A percentile compares a stretch with the other conserved stretches of the same genome.
These are phyloP conservation scores for Leptinotarsa undecemlineata DNA, from an alignment of 1,140 invertebrate species.

Conservation along the genomic window DNA sequence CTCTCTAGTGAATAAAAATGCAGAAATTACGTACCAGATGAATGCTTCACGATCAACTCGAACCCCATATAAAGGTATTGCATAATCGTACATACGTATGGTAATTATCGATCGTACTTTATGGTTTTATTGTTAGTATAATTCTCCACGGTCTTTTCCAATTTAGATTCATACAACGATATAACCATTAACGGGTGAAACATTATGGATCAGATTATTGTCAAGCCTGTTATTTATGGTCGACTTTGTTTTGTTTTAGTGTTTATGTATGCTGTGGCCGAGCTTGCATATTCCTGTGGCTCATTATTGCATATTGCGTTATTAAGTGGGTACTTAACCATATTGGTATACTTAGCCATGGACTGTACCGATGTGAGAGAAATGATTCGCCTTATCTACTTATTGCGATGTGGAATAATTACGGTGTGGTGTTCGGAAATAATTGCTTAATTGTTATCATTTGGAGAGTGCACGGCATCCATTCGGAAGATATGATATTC, in stretches of 20 bases:
- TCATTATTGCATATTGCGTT: conserved; percentile 13
- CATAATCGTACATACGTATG: conserved; percentile 19
- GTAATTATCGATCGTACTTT: conserved; percentile 27
- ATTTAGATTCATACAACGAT: conserved; percentile 39
- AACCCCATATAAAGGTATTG: conserved; percentile 26
- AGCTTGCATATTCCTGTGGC: conserved; percentile 12
- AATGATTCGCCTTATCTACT: neutral
- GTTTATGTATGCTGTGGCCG: conserved; percentile 18
- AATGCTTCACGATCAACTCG: conserved; percentile 22
- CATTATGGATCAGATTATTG: conserved; percentile 36
- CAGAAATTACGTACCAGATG: conserved; percentile 20
- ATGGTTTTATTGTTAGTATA: conserved; percentile 33
- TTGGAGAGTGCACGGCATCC: neutral
- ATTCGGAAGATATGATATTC: neutral
- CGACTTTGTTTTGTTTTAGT: conserved; percentile 16
- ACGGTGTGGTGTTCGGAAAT: conserved; percentile 3
- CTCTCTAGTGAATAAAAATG: neutral
- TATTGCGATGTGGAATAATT: conserved; percentile 7
- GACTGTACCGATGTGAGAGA: neutral
- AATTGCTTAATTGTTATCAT: conserved; percentile 6
- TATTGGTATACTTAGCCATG: conserved; percentile 9
- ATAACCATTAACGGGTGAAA: conserved; percentile 31
- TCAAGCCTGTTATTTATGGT: conserved; percentile 29
- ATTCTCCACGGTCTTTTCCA: conserved; percentile 34
- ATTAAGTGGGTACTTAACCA: conserved; percentile 19